These are phyloP conservation scores for Drosophila truncata DNA, from an alignment of 1,140 invertebrate genomes.

Conservation along the genomic window DNA sequence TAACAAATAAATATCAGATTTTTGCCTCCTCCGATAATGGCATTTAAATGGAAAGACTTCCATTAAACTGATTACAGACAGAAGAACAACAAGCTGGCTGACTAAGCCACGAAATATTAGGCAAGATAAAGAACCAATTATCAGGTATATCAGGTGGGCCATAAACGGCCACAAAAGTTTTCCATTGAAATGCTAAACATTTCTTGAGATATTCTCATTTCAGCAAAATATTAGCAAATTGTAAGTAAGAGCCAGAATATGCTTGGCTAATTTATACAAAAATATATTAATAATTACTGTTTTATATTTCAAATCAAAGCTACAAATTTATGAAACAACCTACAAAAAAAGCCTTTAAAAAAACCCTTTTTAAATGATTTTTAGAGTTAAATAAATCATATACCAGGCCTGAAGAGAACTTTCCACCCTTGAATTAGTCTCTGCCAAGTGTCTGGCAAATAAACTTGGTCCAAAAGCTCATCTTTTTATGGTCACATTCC, in stretches of 20 bases:
- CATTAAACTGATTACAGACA: constrained; percentile 29
- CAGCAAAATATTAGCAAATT: too few relatives aligned
- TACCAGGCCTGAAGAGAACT: not conserved
- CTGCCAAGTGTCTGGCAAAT: not conserved
- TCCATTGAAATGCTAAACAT: constrained; percentile 3
- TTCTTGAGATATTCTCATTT: not conserved
- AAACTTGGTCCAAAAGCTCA: not conserved
- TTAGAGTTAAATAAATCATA: too few relatives aligned
- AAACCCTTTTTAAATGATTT: too few relatives aligned
- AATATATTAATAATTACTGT: too few relatives aligned
- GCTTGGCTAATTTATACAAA: too few relatives aligned
- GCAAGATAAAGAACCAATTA: constrained; percentile 23
- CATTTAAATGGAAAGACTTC: constrained; percentile 45
- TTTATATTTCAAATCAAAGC: too few relatives aligned
- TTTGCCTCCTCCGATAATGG: constrained; percentile 22
- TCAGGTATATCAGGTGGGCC: constrained; percentile 13
- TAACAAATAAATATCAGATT: constrained; percentile 21
- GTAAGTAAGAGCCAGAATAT: constrained; percentile 10
- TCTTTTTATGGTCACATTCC: constrained; percentile 1
- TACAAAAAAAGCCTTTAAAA: too few relatives aligned
- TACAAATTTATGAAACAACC: too few relatives aligned
- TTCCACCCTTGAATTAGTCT: not conserved
- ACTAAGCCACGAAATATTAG: constrained; percentile 22
- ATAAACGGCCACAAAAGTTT: not conserved
- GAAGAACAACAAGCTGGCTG: constrained; percentile 19